Base-by-base conservation (phyloP, 2,888 invertebrate species). In the Acleris laterana region DNA sequence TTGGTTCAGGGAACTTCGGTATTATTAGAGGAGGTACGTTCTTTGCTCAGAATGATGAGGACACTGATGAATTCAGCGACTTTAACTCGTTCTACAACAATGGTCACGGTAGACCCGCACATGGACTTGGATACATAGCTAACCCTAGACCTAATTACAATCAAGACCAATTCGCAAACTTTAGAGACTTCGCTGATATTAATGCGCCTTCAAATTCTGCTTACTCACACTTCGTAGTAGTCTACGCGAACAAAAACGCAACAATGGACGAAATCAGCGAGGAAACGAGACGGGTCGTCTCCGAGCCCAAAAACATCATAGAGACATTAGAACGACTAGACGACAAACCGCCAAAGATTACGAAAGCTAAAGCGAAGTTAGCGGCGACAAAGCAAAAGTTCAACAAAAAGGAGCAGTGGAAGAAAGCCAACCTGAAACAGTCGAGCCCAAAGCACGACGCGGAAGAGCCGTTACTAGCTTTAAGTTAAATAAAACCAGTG, bases 151-250 rank as follows among this genome's bases (percentile, higher is more conserved):
- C 95, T 5, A 96, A 96, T 59, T 95, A 96, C 73, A 95, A 96
- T 28, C 95, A 96, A 66, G 97, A 97, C 77, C 97, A 97, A 79
- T 97, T 98, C 79, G 97, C 97, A 5, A 97, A 97, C 81, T 98
- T 98, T 89, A 94, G 97, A 76, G 98, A 98, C 82, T 98, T 98
- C 78, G 97, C 98, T 0, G 98, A 98, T 76, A 97, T 98, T 62
- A 97, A 97, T 70, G 95, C 96, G 3, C 97, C 97, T 0, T 94
- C 96, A 0, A 96, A 96, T 78, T 88, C 93, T 1, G 96, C 96
- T 6, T 97, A 96, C 83, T 97, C 97, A 0, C 96, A 97, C 74
- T 95, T 95, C 70, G 96, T 97, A 38, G 96, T 97, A 0, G 97
- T 97, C 0, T 97, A 97, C 79, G 96, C 96, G 0, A 96, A 96